Base-by-base conservation (phyloP, 2,888 invertebrate genomes). In the Tolmerus cingulatus region DNA sequence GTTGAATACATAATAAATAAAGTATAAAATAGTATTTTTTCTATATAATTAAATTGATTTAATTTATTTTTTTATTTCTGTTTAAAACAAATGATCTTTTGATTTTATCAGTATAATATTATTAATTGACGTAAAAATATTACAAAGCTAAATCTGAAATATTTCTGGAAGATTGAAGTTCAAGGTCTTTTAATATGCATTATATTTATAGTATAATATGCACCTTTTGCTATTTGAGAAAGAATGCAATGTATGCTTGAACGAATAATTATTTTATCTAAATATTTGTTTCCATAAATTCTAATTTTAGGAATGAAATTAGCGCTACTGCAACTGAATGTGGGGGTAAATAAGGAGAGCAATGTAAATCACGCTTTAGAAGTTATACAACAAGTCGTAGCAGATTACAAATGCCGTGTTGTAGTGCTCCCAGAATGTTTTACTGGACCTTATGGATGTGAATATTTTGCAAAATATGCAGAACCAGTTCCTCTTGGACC, bases 391-490 rank as follows among this genome's bases (percentile, higher is more conserved):
- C 93, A 94, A 88, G 97, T 97, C 0, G 88, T 89, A 23, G 95
- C 95, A 89, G 91, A 93, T 78, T 92, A 93, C 86, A 93, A 94
- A 19, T 95, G 95, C 0, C 93, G 95, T 88, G 89, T 97, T 82
- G 93, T 96, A 57, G 94, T 95, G 1, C 91, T 97, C 34, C 96
- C 97, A 0, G 99, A 99, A 93, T 98, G 98, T 91, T 99, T 98
- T 91, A 99, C 98, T 92, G 97, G 97, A 5, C 98, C 98, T 0
- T 99, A 98, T 92, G 98, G 98, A 87, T 95, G 95, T 0, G 90
- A 91, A 55, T 96, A 95, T 91, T 98, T 98, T 92, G 93, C 94
- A 0, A 95, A 97, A 90, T 97, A 97, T 92, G 97, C 98, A 0
- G 98, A 99, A 92, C 92, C 93, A n/a, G 94, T 99, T 81, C 98